Percentiles rank a stretch among this genome's conserved stretches.
Conservation (phyloP, 2,888 invertebrate genomes). For the Resseliella maxima region DNA sequence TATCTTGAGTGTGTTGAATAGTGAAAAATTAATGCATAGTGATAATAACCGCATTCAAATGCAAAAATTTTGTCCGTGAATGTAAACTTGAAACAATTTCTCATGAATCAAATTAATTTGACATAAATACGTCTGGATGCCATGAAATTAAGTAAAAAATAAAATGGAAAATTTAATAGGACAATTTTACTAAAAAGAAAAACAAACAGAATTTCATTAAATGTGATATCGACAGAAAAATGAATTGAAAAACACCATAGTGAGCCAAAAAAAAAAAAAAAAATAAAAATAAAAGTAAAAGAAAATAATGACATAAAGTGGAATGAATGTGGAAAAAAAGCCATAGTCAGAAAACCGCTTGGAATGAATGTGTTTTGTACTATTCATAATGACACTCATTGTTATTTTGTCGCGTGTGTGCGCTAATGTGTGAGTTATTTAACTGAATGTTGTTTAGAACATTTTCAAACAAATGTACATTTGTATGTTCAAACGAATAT, state of each 20-base stretch:
- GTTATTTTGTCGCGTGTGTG: conserved; percentile 32
- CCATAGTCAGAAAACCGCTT: neutral
- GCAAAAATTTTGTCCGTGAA: neutral
- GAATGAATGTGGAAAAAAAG: neutral
- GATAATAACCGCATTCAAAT: neutral
- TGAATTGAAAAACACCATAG: neutral
- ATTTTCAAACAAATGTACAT: no score
- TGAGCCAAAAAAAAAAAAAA: neutral
- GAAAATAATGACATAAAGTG: no score
- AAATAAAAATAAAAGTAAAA: neutral
- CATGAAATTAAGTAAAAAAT: neutral
- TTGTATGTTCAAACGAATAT: conserved; percentile 19
- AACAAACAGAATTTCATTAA: no score
- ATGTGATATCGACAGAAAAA: neutral
- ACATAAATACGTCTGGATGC: neutral
- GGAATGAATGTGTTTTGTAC: neutral
- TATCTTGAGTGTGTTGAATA: neutral
- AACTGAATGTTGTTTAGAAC: conserved; percentile 13
- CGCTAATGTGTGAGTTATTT: neutral
- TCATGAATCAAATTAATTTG: neutral
- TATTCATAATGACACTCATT: conserved; percentile 28
- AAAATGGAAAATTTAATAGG: neutral
- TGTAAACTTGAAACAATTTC: neutral
- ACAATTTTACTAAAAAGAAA: no score
- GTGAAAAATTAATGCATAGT: neutral